phyloP scores from a whole-genome alignment of 2,113 vertebrate genomes.

The Polypterus senegalus region DNA sequence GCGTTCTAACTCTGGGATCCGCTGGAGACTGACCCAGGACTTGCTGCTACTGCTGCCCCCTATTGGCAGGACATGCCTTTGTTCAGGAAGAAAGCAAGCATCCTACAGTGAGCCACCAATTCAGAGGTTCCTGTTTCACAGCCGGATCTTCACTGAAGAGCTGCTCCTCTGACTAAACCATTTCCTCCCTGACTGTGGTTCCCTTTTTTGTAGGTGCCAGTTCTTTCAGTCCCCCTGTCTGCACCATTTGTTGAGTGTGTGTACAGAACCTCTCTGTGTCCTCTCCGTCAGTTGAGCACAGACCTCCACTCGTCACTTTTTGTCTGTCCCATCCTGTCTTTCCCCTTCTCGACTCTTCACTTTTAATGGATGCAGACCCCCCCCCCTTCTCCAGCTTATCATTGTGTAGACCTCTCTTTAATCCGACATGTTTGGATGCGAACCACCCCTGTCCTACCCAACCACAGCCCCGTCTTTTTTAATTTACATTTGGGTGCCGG shows the following conservation, averaged over 20 bases:
- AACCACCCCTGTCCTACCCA: no score
- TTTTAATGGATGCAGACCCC: no score
- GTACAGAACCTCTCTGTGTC: not conserved
- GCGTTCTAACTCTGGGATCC: conserved; percentile 15
- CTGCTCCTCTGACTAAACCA: not conserved
- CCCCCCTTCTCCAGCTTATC: not conserved
- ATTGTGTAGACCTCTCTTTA: not conserved
- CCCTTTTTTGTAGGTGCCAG: not conserved
- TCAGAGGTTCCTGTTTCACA: not conserved
- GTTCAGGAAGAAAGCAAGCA: not conserved
- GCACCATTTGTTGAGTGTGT: not conserved
- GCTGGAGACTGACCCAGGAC: not conserved
- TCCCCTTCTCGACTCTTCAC: no score
- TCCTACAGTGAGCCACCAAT: not conserved
- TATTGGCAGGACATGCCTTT: no score
- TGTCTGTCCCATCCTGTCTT: no score
- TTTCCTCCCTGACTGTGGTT: not conserved
- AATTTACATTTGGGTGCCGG: no score
- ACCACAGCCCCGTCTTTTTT: no score
- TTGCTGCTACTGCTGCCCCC: conserved; percentile 9
- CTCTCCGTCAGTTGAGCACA: not conserved
- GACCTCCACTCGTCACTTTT: no score
- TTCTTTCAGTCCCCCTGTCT: not conserved
- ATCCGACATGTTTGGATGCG: not conserved
- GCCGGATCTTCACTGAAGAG: not conserved